A percentile compares a stretch with the other conserved stretches of the same genome.
Evolutionary conservation across 2,888 invertebrate species (phyloP).

Genomic region (Acrocera orbiculus): DNA sequence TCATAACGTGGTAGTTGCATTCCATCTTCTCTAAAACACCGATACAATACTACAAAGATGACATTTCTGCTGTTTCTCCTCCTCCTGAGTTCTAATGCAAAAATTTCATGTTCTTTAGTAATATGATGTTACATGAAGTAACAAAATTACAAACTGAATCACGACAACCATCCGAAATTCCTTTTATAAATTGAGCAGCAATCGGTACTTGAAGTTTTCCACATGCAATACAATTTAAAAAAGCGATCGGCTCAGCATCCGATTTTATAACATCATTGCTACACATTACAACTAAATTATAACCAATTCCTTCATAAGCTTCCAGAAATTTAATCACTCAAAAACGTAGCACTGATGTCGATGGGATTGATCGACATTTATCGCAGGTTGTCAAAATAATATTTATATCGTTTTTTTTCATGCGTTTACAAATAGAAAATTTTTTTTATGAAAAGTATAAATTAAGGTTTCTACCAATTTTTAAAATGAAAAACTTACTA

Average conservation of each 20-base stretch:
- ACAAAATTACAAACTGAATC: constrained; percentile 73
- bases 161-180: constrained; percentile 76
- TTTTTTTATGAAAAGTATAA: no score
- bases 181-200: constrained; percentile 62
- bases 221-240: constrained; percentile 93
- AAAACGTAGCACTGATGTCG: no score
- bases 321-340: no score
- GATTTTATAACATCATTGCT: constrained; percentile 92
- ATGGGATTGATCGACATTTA: no score
- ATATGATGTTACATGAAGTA: no score
- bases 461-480: no score
- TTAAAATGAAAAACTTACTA: no score
- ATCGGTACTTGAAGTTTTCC: constrained; percentile 62
- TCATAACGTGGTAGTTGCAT: constrained; percentile 47
- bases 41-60: constrained; percentile 88
- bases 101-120: no score
- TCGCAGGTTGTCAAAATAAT: no score
- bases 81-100: no score
- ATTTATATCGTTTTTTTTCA: no score
- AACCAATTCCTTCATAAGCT: constrained; percentile 70
- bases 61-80: constrained; percentile 97
- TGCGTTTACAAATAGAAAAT: no score
- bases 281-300: constrained; percentile 95
- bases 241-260: constrained; percentile 89
- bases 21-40: constrained; percentile 72